Evolutionary conservation across 2,113 vertebrate genomes (phyloP).

Genomic region (Notothenia coriiceps): DNA sequence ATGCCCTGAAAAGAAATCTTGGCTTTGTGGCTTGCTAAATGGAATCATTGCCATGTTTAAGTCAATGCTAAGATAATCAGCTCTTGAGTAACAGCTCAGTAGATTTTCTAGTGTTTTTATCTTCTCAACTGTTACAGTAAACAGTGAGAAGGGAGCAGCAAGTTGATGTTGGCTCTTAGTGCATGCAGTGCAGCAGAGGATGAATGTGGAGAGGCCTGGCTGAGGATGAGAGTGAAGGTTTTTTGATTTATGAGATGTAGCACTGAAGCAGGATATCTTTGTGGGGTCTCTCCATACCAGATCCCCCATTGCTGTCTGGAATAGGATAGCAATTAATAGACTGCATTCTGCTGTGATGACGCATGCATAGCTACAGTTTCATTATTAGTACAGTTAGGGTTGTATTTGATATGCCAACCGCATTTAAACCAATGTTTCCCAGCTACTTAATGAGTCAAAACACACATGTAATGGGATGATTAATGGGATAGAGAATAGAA

Average conservation of each 20-base stretch:
- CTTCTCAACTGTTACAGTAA: conserved; percentile 20
- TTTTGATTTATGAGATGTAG: conserved; percentile 57
- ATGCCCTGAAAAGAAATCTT: conserved; percentile 19
- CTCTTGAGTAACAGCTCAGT: conserved; percentile 8
- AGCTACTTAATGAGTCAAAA: too few relatives aligned
- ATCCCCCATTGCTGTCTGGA: conserved; percentile 32
- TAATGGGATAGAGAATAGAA: too few relatives aligned
- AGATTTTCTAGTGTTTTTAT: conserved; percentile 4
- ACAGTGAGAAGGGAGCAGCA: conserved; percentile 30
- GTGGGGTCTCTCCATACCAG: conserved; percentile 28
- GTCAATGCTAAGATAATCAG: conserved; percentile 24
- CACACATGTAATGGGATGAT: too few relatives aligned
- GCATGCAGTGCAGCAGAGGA: conserved; percentile 12
- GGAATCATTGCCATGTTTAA: conserved; percentile 4
- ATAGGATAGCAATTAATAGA: conserved; percentile 57
- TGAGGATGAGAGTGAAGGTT: conserved; percentile 57
- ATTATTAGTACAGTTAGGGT: background rate
- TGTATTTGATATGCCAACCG: too few relatives aligned
- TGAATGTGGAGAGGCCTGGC: conserved; percentile 53
- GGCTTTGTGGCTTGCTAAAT: conserved; percentile 16
- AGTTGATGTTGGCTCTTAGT: conserved; percentile 50
- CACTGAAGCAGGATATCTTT: conserved; percentile 47
- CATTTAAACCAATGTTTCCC: too few relatives aligned
- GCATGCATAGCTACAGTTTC: conserved; percentile 3
- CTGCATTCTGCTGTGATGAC: conserved; percentile 8